phyloP scores from a whole-genome alignment of 2,113 vertebrate genomes.

The Hucho hucho region DNA sequence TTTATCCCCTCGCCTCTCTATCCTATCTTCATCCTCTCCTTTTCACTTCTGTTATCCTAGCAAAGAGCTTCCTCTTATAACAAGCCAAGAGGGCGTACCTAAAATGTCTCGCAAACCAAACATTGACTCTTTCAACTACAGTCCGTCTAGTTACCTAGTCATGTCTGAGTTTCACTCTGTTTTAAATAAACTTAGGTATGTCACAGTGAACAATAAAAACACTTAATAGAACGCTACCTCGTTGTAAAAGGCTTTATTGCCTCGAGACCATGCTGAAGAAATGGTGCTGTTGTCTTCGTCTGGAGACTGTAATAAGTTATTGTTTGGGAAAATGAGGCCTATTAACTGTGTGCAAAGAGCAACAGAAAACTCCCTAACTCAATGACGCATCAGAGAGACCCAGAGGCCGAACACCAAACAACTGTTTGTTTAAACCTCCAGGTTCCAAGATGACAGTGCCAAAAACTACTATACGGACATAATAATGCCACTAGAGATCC shows the following conservation, averaged over 20 bases:
- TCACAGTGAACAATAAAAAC: neutral
- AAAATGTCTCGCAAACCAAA: neutral
- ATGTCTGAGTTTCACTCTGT: neutral
- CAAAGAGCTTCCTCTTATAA: neutral
- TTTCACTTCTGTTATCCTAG: neutral
- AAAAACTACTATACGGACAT: neutral
- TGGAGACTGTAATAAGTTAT: neutral
- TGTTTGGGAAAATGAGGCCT: conserved; percentile 23
- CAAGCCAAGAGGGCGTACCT: neutral
- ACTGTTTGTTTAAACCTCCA: neutral
- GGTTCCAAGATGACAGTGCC: neutral
- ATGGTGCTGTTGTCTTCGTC: neutral
- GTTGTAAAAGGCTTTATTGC: neutral
- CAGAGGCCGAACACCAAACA: neutral
- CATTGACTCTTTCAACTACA: neutral
- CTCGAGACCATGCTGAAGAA: neutral
- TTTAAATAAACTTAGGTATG: neutral
- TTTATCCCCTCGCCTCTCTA: no score
- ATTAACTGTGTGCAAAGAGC: neutral
- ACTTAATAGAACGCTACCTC: neutral
- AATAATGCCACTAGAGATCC: neutral
- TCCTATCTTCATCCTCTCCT: neutral
- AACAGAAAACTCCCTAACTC: conserved; percentile 1
- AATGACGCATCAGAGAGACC: neutral
- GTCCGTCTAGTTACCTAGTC: neutral